Conservation (phyloP, 53 echinoderm and acorn worm genomes). For the Actinopyga echinites region DNA sequence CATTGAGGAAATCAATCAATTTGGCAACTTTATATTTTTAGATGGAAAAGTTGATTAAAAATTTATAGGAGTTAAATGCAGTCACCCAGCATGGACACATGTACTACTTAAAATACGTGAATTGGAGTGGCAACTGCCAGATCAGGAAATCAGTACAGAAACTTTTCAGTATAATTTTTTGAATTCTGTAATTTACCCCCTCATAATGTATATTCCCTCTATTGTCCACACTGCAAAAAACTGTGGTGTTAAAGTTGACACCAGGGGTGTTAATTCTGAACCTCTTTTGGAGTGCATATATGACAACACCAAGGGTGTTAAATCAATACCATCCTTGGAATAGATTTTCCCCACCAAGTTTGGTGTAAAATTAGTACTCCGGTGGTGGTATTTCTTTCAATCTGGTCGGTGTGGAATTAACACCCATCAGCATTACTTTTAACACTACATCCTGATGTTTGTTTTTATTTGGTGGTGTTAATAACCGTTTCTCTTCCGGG, state of each 20-base stretch:
- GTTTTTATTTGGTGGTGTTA: neutral
- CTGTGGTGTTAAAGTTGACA: slow-evolving; percentile 21
- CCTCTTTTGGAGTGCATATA: neutral
- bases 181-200: too few relatives aligned
- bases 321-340: slow-evolving; percentile 4
- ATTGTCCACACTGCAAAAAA: slow-evolving; percentile 35
- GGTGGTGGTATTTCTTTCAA: neutral
- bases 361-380: neutral
- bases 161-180: too few relatives aligned
- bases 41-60: too few relatives aligned
- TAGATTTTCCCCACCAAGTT: neutral
- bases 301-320: slow-evolving; percentile 8
- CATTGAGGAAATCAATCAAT: too few relatives aligned
- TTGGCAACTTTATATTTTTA: too few relatives aligned
- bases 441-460: neutral
- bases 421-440: neutral
- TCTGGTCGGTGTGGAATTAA: neutral
- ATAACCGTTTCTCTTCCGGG: neutral
- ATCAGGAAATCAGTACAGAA: too few relatives aligned
- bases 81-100: too few relatives aligned
- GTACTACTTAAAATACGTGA: too few relatives aligned
- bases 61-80: too few relatives aligned
- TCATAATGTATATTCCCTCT: too few relatives aligned
- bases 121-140: too few relatives aligned
- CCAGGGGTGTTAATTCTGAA: slow-evolving; percentile 3